Conservation (phyloP, 2,888 invertebrate genomes). For the Eupithecia vulgata region DNA sequence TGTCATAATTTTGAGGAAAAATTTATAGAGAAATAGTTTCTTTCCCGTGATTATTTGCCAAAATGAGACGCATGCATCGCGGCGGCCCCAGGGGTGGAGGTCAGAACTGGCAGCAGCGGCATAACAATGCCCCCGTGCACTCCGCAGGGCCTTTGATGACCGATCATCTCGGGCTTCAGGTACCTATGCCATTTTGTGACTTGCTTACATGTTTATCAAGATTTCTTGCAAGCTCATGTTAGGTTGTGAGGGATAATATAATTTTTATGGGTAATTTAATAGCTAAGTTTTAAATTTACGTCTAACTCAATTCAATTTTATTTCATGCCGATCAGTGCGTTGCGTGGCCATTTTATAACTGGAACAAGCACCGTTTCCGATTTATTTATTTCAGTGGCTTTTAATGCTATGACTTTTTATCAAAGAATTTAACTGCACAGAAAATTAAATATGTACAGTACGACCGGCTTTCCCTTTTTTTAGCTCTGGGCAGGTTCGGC, state of each 20-base stretch:
- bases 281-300: not conserved
- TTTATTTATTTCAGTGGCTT: not conserved
- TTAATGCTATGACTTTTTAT: not conserved
- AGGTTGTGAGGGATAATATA: too few species aligned
- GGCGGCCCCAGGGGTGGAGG: slow-evolving; percentile 22
- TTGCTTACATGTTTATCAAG: not conserved
- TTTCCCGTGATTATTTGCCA: slow-evolving; percentile 8
- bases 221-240: not conserved
- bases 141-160: slow-evolving; percentile 17
- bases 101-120: slow-evolving; percentile 24
- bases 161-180: slow-evolving; percentile 35
- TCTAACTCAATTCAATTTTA: not conserved
- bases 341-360: slow-evolving; percentile 1
- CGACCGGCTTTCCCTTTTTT: not conserved
- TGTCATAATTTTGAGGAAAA: not conserved
- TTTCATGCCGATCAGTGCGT: not conserved
- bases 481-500: not conserved
- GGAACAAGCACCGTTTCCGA: not conserved
- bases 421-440: not conserved
- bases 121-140: not conserved
- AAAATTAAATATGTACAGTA: not conserved
- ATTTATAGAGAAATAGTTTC: not conserved
- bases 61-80: slow-evolving; percentile 38
- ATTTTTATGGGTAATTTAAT: not conserved
- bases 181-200: slow-evolving; percentile 20